Base-by-base conservation (phyloP, 2,113 vertebrate species). In the Polyodon spathula region DNA sequence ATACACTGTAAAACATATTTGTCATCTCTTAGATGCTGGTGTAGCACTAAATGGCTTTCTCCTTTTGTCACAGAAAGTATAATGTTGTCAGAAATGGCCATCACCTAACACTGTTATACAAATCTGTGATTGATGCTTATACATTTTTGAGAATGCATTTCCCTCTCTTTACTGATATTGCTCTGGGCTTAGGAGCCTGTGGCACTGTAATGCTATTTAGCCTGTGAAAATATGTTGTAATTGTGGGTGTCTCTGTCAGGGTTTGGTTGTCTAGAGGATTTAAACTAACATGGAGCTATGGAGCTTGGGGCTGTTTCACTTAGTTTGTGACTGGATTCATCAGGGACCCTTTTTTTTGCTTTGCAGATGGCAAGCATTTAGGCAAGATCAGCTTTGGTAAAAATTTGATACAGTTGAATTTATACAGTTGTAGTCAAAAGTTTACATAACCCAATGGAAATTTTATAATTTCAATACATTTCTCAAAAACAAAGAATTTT, bases 331-430 rank as follows among this genome's bases (percentile, higher is more conserved):
- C 59, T 65, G 66, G 63, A 11, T 44, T 62, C 62, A 52, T 17
- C 0, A 56, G 44, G 58, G 63, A 63, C 60, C 61, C 8, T 58
- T 66, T 71, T 61, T 78, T 63, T 44, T 40, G 40, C 40, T 10
- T 64, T 64, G 65, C 51, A 68, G 65, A 69, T 66, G 66, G 70
- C 16, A 59, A 68, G 57, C 60, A 73, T 72, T 67, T 27, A 63
- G 51, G 40, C 72, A 39, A 62, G 65, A 68, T 68, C 65, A 69
- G 58, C 62, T 72, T 16, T 8, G 39, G 40, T 39, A 37, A 15
- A 38, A 15, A 38, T 27, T 27, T 2, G 27, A 27, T 27, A 27
- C 3, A 27, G 27, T 3, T 27, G 27, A 27, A 27, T 27, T 27
- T 27, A 27, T 27, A 27, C 27, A 27, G 27, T 27, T 27, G 27